Base-by-base conservation (phyloP, 1,140 invertebrate genomes). In the Gonioctena quinquepunctata region DNA sequence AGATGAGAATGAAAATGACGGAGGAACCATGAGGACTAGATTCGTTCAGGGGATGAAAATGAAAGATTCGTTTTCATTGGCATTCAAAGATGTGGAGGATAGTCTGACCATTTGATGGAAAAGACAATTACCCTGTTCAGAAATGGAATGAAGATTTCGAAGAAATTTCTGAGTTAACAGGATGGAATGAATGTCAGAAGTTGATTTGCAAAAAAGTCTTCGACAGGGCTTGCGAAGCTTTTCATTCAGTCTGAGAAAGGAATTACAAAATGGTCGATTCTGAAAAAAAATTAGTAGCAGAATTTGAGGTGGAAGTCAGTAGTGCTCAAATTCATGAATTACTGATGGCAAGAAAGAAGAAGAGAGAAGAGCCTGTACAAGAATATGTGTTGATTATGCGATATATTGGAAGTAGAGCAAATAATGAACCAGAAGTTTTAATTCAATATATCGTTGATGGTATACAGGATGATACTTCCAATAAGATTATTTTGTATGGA, bases 371-470 rank as follows among this genome's bases (percentile, higher is more conserved):
- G 63, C 68, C 76, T 0, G 5, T 77, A 0, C 77, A 82, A 54
- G 79, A 83, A 73, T 83, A 83, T 72, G 76, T 78, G n/a, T 42
- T 80, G 0, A 22, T 66, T 0, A 82, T 83, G 75, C 77, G 75
- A n/a, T 81, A 83, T 67, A 19, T 83, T 3, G 79, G 77, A 0
- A 67, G 48, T 2, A 11, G 73, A 48, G 74, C 68, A 6, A 75
- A 71, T 0, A 74, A 82, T 1, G 78, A 82, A 59, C 21, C 70
- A 1, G 69, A 73, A 1, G 72, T 71, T 0, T 8, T 81, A 0
- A 70, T 77, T 65, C 69, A 74, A 64, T 74, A 74, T 42, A 50
- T 74, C 8, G 67, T 74, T 13, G 71, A 73, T 54, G 70, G 73
- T 25, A 75, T 75, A 28, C 11, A 18, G 8, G 72, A 72, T 42